Percentiles rank a stretch among this genome's conserved stretches.
Evolutionary conservation across 1,140 invertebrate species (phyloP).

Genomic region (Euwallacea similis): DNA sequence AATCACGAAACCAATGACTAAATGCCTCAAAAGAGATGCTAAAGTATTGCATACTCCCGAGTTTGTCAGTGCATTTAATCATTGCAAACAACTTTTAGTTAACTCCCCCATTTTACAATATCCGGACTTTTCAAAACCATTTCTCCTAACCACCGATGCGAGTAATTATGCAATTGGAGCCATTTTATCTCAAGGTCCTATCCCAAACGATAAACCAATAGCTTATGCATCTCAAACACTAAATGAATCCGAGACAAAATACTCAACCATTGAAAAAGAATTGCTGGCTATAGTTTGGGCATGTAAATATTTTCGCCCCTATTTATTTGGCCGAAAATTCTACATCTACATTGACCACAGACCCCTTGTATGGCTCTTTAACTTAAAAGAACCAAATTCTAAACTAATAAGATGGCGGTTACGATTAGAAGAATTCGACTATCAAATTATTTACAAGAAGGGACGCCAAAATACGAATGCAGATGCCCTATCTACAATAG

Average conservation of each 20-base stretch:
- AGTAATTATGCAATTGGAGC: conserved; percentile 48
- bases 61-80: conserved; percentile 8
- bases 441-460: conserved; percentile 53
- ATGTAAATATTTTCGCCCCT: conserved; percentile 28
- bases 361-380: conserved; percentile 48
- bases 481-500: conserved; percentile 20
- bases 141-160: conserved; percentile 52
- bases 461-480: conserved; percentile 48
- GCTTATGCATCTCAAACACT: conserved; percentile 20
- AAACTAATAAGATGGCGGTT: conserved; percentile 55
- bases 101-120: conserved; percentile 47
- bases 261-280: conserved; percentile 31
- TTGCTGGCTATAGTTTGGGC: conserved; percentile 29
- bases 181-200: conserved; percentile 48
- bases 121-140: conserved; percentile 49
- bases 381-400: conserved; percentile 52
- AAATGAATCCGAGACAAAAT: conserved; percentile 24
- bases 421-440: conserved; percentile 53
- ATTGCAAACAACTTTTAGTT: conserved; percentile 7
- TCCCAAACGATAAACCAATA: conserved; percentile 11
- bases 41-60: conserved; percentile 5
- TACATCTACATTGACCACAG: conserved; percentile 34
- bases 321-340: conserved; percentile 26
- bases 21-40: conserved; percentile 17
- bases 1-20: conserved; percentile 26